Evolutionary conservation across 2,797 vertebrate genomes (phyloP), one percentile per base, ranked within the genome.

Genomic region (Lycodopsis pacificus): DNA sequence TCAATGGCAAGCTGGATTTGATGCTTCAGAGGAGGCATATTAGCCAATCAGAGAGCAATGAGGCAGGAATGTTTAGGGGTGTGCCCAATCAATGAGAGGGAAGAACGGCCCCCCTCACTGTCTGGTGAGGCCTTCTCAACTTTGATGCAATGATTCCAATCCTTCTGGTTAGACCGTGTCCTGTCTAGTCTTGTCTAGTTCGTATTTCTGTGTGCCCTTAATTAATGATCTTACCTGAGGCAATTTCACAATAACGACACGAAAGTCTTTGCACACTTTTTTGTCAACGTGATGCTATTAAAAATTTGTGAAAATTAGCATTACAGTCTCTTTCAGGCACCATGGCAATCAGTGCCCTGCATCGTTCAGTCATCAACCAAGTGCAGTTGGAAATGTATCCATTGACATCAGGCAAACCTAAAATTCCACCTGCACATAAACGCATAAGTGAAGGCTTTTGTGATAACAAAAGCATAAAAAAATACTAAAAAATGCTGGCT

Each of bases 1-100:
- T 8, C 74, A 80, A 81, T 86, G 15, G 62, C 46, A 68, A 40
- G 19, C 4, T 14, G 1, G 2, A 27, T 57, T 10, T 0, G 5
- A 25, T 0, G 59, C 4, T 62, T 84, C 64, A 61, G 8, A 20
- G 30, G 22, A 15, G 27, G 3, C 8, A 0, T 48, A 17, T 36
- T 7, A 59, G 51, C 90, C 89, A 93, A 92, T 94, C 67, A 76
- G 44, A 81, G 11, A 46, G 32, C 3, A 2, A n/a, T 22, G 65
- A 12, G 0, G 1, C 17, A 20, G 20, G 57, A 70, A 17, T 12
- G 11, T 67, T 87, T 61, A 92, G 90, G 64, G 94, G 94, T 93
- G 94, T 91, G 92, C 74, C 94, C 94, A 95, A 95, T 95, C 86
- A 86, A 32, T 1, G 49, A 38, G n/a, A 5, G 20, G 2, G 13